Conservation (phyloP, 2,888 invertebrate species). For the Nesidiocoris tenuis region DNA sequence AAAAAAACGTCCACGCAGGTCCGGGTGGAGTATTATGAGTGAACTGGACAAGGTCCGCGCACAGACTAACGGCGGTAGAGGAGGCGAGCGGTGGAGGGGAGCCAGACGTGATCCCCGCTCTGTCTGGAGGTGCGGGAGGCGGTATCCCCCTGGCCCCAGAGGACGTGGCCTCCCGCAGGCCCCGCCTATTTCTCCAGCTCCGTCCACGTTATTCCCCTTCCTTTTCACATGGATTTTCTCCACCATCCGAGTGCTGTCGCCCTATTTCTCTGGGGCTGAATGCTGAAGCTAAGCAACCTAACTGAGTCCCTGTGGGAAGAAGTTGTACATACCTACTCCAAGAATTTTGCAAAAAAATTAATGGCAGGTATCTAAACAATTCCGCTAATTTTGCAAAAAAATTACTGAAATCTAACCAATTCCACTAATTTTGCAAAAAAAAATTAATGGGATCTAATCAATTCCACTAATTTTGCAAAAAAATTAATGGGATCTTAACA, state of each 20-base stretch:
- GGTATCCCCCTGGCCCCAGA: slow-evolving; percentile 4
- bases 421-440: no score
- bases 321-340: no score
- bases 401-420: no score
- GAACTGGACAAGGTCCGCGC: slow-evolving; percentile 55
- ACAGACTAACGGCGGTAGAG: slow-evolving; percentile 51
- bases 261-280: no score
- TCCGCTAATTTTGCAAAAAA: no score
- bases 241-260: neutral
- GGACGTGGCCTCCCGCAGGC: slow-evolving; percentile 56
- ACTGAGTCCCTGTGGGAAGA: no score
- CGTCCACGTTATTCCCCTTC: slow-evolving; percentile 47
- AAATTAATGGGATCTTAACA: no score
- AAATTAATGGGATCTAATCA: no score
- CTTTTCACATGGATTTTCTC: slow-evolving; percentile 38
- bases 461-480: no score
- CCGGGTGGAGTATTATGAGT: slow-evolving; percentile 44
- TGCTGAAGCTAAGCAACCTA: no score
- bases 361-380: no score
- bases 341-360: no score
- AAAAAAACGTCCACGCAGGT: slow-evolving; percentile 14
- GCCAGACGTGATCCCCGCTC: slow-evolving; percentile 20
- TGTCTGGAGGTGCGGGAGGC: neutral
- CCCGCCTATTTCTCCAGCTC: slow-evolving; percentile 57
- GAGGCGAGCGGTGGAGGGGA: slow-evolving; percentile 45